Conservation (phyloP, 2,797 vertebrate genomes). For the Craterocephalus amniculus region DNA sequence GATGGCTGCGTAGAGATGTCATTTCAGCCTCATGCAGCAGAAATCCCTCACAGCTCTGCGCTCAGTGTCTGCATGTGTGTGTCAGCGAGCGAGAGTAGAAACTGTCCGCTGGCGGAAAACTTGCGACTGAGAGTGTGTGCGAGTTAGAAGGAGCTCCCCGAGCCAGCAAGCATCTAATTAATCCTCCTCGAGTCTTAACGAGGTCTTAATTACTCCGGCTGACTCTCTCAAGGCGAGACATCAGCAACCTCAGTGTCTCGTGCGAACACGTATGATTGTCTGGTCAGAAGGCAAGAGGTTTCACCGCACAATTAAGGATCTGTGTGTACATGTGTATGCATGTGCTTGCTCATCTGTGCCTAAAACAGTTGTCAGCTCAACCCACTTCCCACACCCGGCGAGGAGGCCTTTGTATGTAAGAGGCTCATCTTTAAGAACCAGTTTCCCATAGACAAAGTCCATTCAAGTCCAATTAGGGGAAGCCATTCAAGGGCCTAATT, state of each 20-base stretch:
- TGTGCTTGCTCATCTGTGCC: slow-evolving; percentile 46
- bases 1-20: slow-evolving; percentile 36
- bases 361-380: slow-evolving; percentile 76
- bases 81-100: slow-evolving; percentile 10
- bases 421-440: slow-evolving; percentile 79
- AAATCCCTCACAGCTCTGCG: slow-evolving; percentile 24
- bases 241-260: slow-evolving; percentile 43
- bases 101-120: slow-evolving; percentile 38
- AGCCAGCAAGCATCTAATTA: slow-evolving; percentile 70
- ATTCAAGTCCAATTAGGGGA: slow-evolving; percentile 82
- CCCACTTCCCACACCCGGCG: slow-evolving; percentile 81
- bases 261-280: slow-evolving; percentile 53
- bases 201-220: slow-evolving; percentile 76
- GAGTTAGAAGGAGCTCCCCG: slow-evolving; percentile 49
- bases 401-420: slow-evolving; percentile 63
- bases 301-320: slow-evolving; percentile 56
- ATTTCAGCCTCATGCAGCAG: slow-evolving; percentile 49
- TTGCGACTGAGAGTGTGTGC: slow-evolving; percentile 27
- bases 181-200: slow-evolving; percentile 73
- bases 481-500: slow-evolving; percentile 81
- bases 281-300: slow-evolving; percentile 74
- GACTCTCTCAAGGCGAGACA: slow-evolving; percentile 75
- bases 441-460: slow-evolving; percentile 79
- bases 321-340: slow-evolving; percentile 33
- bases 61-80: not conserved